A percentile compares a stretch with the other conserved stretches of the same genome.
These are phyloP conservation scores for Panulirus ornatus DNA, from an alignment of 1,140 invertebrate genomes.

Conservation along the genomic window DNA sequence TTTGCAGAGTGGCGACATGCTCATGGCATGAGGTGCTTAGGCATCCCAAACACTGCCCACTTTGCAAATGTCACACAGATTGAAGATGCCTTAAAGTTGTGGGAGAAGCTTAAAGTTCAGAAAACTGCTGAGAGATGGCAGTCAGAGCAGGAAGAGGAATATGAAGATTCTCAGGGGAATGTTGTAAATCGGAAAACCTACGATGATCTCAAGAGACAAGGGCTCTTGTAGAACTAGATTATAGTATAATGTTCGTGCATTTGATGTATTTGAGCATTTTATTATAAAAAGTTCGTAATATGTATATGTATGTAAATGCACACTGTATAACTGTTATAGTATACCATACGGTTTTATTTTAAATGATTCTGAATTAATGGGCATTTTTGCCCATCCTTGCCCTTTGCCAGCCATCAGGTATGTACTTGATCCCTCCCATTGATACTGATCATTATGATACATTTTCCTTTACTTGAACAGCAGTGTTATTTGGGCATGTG, in stretches of 20 bases:
- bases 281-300: background rate
- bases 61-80: constrained; percentile 99
- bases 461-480: too few relatives aligned
- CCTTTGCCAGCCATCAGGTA: too few relatives aligned
- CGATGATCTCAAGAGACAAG: constrained; percentile 99
- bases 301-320: background rate
- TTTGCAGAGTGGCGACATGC: constrained; percentile 99
- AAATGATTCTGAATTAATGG: background rate
- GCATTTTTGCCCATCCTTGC: too few relatives aligned
- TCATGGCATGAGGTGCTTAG: constrained; percentile 98
- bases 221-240: constrained; percentile 86
- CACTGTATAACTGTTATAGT: background rate
- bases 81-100: constrained; percentile 97
- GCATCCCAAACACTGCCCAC: constrained; percentile 99
- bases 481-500: too few relatives aligned
- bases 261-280: background rate
- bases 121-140: constrained; percentile 98
- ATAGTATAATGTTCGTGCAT: background rate
- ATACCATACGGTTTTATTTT: background rate
- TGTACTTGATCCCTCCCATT: too few relatives aligned
- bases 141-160: constrained; percentile 98
- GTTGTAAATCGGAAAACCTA: constrained; percentile 99
- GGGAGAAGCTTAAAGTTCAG: constrained; percentile 97
- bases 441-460: too few relatives aligned
- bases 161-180: constrained; percentile 98